Evolutionary conservation across 1,140 invertebrate genomes (phyloP), one percentile per base, ranked within the genome.

Genomic region (Pachypeltis micranthus): DNA sequence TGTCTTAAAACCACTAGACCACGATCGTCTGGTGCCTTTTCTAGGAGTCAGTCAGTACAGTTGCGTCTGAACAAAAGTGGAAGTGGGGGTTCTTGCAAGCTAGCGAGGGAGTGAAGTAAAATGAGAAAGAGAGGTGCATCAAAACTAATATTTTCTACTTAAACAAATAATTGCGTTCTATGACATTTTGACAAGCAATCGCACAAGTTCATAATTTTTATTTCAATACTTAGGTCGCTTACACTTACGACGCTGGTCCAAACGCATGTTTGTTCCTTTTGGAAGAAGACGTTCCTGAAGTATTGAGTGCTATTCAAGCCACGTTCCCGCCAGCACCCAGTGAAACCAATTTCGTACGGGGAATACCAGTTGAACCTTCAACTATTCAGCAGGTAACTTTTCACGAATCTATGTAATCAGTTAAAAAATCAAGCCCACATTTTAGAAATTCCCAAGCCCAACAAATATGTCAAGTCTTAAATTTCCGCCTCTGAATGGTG

Each of bases 191-290:
- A 63, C 16, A 56, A 64, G 47, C 25, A 55, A 60, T 56, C 2
- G 31, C 63, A 14, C 59, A 59, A 14, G 39, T 47, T 28, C 25
- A 16, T 0, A 39, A 26, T 27, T 25, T 56, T 23, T 47, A 57
- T 58, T n/a, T n/a, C n/a, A n/a, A n/a, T n/a, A n/a, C n/a, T 62
- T 69, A 89, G 85, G 80, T 88, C 2, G 91, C 92, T 2, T 98
- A 98, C 72, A 97, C 94, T 25, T 98, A 94, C 79, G 95, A 98
- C 83, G 95, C 95, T 64, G 96, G 96, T 12, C 91, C 94, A 61
- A 98, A 98, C 80, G 93, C 92, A 2, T 96, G 91, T 73, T 72
- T 98, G 0, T 98, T 90, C 77, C 74, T 95, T 21, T 72, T 91
- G 62, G 85, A 92, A 70, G 77, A 88, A 67, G 78, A 88, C 76